Evolutionary conservation across 1,140 invertebrate species (phyloP).

Genomic region (Bombus terrestris): DNA sequence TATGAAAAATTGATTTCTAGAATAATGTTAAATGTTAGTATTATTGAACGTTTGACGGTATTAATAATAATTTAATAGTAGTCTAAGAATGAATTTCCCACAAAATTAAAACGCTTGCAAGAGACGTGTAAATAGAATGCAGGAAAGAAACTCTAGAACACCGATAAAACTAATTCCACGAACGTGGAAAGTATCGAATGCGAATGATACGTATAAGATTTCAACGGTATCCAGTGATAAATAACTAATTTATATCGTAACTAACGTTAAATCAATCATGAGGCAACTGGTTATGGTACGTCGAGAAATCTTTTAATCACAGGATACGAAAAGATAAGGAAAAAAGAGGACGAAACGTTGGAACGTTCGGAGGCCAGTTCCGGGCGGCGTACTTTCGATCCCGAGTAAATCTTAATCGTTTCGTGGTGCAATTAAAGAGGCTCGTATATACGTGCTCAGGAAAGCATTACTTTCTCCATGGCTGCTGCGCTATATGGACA

Average conservation of each 20-base stretch:
- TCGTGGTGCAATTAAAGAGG: constrained; percentile 54
- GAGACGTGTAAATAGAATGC: background rate
- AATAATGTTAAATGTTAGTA: too few species aligned
- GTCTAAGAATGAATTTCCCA: background rate
- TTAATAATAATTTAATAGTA: too few species aligned
- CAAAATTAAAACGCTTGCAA: accelerated
- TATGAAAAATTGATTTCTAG: too few species aligned
- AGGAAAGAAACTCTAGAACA: background rate
- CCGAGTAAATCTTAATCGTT: constrained; percentile 64
- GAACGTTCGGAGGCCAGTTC: constrained; percentile 29
- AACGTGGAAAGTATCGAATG: background rate
- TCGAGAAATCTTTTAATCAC: background rate
- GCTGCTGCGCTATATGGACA: background rate
- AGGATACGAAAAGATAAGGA: background rate
- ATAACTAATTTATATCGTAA: background rate
- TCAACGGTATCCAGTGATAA: background rate
- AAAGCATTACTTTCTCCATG: constrained; percentile 76
- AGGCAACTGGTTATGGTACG: background rate
- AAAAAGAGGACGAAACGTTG: background rate
- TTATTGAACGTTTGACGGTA: too few species aligned
- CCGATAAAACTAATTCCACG: background rate
- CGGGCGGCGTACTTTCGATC: constrained; percentile 60
- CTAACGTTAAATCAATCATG: background rate
- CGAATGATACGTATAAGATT: background rate
- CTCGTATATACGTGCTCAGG: constrained; percentile 49